phyloP scores from a whole-genome alignment of 1,140 invertebrate species.

The Drosophila truncata region DNA sequence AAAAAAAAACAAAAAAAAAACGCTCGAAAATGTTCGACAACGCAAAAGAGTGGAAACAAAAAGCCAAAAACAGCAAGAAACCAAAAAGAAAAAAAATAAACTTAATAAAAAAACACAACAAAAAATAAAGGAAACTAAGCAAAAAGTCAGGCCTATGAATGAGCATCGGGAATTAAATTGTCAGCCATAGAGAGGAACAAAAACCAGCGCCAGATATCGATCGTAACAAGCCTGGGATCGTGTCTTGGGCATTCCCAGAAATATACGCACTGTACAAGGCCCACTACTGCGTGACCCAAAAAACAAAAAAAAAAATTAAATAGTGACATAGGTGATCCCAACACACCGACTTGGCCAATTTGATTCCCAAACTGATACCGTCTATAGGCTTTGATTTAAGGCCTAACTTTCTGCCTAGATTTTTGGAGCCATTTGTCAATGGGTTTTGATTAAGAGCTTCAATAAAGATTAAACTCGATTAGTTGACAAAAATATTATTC shows the following conservation, averaged over 20 bases:
- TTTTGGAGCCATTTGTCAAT: constrained; percentile 2
- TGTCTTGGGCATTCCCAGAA: constrained; percentile 18
- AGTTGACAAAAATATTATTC: not conserved
- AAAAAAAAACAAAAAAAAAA: constrained; percentile 19
- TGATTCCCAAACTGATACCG: constrained; percentile 21
- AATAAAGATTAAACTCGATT: constrained; percentile 7
- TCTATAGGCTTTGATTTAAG: constrained; percentile 7
- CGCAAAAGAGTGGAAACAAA: constrained; percentile 12
- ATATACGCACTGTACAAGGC: constrained; percentile 10
- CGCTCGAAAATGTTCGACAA: constrained; percentile 42
- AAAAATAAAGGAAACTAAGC: constrained; percentile 17
- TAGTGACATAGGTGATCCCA: constrained; percentile 22
- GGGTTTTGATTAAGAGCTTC: not conserved
- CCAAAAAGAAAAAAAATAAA: constrained; percentile 6
- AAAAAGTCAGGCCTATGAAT: constrained; percentile 33
- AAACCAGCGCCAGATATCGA: constrained; percentile 26
- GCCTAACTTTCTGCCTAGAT: constrained; percentile 9
- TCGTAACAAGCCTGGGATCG: constrained; percentile 23
- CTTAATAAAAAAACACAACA: not conserved
- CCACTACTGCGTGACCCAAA: constrained; percentile 8
- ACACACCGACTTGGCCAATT: constrained; percentile 8
- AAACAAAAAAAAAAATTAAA: not conserved
- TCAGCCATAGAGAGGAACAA: constrained; percentile 25
- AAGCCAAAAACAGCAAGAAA: not conserved
- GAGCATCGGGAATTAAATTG: constrained; percentile 46